Evolutionary conservation across 2,113 vertebrate genomes (phyloP).

Genomic region (Etia nguti): DNA sequence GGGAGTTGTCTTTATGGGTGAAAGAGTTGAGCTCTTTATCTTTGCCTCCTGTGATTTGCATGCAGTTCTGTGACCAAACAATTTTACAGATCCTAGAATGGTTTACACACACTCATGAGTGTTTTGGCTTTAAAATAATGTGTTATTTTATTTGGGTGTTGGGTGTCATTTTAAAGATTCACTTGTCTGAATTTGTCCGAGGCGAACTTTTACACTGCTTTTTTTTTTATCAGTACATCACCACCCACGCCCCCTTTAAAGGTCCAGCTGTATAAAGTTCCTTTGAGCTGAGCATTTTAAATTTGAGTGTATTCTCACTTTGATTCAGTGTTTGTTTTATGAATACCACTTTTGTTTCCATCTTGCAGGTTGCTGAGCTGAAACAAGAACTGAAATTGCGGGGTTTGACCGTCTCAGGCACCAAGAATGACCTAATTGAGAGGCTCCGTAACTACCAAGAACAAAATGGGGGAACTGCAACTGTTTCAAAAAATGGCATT

Average conservation of each 20-base stretch:
- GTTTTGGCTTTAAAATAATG: not conserved
- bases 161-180: not conserved
- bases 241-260: not conserved
- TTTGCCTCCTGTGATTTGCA: not conserved
- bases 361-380: conserved; percentile 86
- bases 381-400: conserved; percentile 94
- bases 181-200: not conserved
- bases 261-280: not conserved
- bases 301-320: not conserved
- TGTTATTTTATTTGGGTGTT: not conserved
- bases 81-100: not conserved
- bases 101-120: not conserved
- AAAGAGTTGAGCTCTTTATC: not conserved
- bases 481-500: conserved; percentile 29
- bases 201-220: not conserved
- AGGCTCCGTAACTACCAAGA: conserved; percentile 90
- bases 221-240: not conserved
- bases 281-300: not conserved
- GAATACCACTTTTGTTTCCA: not conserved
- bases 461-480: conserved; percentile 59
- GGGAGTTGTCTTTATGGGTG: not conserved
- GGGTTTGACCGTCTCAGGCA: conserved; percentile 88
- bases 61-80: not conserved
- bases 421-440: conserved; percentile 91
- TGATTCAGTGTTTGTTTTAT: not conserved